phyloP scores from a whole-genome alignment of 2,113 vertebrate species.

The Chloebia gouldiae region DNA sequence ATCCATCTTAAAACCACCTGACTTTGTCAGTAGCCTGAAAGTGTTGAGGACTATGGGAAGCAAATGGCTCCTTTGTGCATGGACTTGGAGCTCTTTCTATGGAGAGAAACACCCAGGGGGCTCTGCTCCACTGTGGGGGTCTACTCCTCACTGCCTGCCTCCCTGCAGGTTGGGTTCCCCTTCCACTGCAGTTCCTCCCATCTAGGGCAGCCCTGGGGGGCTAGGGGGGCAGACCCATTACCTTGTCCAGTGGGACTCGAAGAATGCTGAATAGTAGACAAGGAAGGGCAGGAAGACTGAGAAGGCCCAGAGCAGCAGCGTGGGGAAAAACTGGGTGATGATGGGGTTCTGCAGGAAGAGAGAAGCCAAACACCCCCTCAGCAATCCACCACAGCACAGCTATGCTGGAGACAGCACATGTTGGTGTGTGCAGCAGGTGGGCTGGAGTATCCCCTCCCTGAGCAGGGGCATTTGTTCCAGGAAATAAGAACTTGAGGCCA shows the following conservation, averaged over 20 bases:
- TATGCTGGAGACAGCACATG: not conserved
- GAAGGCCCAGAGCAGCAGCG: slow-evolving; percentile 92
- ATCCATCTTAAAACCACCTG: not conserved
- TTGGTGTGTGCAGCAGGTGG: not conserved
- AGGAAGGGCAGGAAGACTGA: slow-evolving; percentile 92
- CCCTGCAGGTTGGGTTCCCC: not conserved
- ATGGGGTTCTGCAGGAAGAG: slow-evolving; percentile 83
- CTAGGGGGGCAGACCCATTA: slow-evolving; percentile 31
- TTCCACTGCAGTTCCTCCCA: not conserved
- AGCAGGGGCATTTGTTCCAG: not conserved
- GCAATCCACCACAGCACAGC: not conserved
- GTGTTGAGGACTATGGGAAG: not conserved
- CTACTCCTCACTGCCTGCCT: not conserved
- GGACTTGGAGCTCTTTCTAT: not conserved
- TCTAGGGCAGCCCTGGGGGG: not conserved
- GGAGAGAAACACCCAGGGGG: not conserved
- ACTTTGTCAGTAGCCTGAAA: not conserved
- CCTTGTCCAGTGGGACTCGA: slow-evolving; percentile 97
- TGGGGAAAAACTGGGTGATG: slow-evolving; percentile 95
- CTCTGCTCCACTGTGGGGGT: not conserved
- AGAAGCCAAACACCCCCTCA: not conserved
- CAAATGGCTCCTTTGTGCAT: not conserved
- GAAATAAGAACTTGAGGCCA: not conserved
- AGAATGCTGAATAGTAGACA: slow-evolving; percentile 93
- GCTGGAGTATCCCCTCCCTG: not conserved